Evolutionary conservation across 2,113 vertebrate species (phyloP).

Genomic region (Rhinichthys klamathensis): DNA sequence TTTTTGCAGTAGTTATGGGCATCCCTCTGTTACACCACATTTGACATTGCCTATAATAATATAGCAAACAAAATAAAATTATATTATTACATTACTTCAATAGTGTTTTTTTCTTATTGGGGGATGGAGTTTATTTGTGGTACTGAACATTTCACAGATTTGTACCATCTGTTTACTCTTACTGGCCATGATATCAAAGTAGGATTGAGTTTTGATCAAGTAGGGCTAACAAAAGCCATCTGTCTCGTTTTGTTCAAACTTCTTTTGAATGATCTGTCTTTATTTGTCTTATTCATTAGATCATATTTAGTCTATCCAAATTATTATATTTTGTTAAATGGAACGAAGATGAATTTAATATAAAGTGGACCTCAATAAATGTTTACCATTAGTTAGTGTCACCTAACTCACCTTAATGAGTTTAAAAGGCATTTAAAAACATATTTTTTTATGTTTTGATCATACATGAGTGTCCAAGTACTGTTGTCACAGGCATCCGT

Average conservation of each 20-base stretch:
- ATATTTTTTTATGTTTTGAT: too few relatives aligned
- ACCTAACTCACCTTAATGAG: too few relatives aligned
- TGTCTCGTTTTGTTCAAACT: background rate
- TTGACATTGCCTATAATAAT: background rate
- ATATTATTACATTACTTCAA: background rate
- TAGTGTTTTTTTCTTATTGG: conserved; percentile 3
- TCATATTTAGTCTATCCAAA: background rate
- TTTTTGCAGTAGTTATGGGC: background rate
- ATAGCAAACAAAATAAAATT: background rate
- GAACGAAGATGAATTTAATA: background rate
- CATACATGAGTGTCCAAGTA: too few relatives aligned
- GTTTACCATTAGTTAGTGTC: too few relatives aligned
- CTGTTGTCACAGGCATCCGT: too few relatives aligned
- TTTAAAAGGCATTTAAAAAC: too few relatives aligned
- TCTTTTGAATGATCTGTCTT: background rate
- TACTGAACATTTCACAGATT: background rate
- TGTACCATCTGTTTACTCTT: background rate
- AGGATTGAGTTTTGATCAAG: background rate
- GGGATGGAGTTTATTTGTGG: background rate
- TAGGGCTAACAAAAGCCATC: background rate
- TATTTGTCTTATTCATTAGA: background rate
- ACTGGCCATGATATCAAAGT: background rate
- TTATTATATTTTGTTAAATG: background rate
- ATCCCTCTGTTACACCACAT: background rate
- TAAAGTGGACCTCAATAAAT: background rate